Conservation (phyloP, 1,140 invertebrate species). For the Anthonomus grandis region DNA sequence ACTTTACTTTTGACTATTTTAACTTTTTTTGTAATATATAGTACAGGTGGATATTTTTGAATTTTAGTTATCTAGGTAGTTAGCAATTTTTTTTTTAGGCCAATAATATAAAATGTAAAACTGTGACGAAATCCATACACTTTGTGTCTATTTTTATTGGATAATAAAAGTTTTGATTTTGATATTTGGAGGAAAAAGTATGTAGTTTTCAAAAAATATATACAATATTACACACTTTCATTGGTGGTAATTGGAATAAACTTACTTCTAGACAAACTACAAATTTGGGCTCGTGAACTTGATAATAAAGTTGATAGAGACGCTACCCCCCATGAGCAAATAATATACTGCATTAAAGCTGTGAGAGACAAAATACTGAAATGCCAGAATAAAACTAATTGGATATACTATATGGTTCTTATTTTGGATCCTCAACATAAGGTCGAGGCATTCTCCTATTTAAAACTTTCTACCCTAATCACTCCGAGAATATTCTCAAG, state of each 20-base stretch:
- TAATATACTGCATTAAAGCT: conserved; percentile 4
- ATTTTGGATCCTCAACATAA: not conserved
- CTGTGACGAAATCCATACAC: no score
- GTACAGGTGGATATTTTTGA: no score
- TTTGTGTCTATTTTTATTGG: no score
- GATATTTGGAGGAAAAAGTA: no score
- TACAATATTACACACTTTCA: not conserved
- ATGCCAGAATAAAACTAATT: not conserved
- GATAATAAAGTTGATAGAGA: conserved; percentile 9
- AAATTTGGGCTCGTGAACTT: conserved; percentile 2
- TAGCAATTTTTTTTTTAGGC: no score
- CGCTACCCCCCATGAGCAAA: not conserved
- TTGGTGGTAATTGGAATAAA: not conserved
- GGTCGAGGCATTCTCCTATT: not conserved
- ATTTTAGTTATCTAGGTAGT: no score
- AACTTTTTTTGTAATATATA: no score
- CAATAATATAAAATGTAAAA: no score
- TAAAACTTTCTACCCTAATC: no score
- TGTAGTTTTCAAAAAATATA: no score
- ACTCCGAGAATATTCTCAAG: not conserved
- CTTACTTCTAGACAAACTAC: not conserved
- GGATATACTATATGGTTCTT: not conserved
- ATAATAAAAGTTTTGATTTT: no score
- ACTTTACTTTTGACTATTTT: no score
- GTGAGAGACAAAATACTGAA: conserved; percentile 7